Percentiles rank a stretch among this genome's conserved stretches.
Conservation (phyloP, 2,797 vertebrate species). For the Anabas testudineus region DNA sequence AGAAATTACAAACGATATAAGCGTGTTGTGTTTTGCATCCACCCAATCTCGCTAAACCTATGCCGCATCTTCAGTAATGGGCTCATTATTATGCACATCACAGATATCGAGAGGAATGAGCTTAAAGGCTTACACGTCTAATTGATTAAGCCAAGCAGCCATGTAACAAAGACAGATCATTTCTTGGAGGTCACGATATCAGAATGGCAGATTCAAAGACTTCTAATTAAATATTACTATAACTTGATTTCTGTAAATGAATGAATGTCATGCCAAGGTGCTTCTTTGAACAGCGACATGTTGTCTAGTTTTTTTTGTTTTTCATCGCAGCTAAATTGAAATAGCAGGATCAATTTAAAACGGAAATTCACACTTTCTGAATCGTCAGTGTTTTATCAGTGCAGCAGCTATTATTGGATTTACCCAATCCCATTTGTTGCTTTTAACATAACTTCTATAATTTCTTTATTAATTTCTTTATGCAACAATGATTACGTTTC, state of each 20-base stretch:
- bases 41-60: conserved; percentile 59
- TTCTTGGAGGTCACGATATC: conserved; percentile 67
- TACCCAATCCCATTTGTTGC: not conserved
- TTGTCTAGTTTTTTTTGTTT: not conserved
- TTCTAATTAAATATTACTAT: conserved; percentile 63
- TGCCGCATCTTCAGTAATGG: conserved; percentile 57
- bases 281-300: conserved; percentile 6
- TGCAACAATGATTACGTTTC: not conserved
- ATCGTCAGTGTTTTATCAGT: not conserved
- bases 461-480: not conserved
- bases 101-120: conserved; percentile 68
- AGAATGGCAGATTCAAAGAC: conserved; percentile 34
- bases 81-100: conserved; percentile 71
- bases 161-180: conserved; percentile 43
- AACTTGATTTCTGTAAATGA: conserved; percentile 38
- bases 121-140: conserved; percentile 71
- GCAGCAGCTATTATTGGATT: conserved; percentile 3
- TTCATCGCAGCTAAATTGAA: not conserved
- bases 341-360: not conserved
- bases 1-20: conserved; percentile 63
- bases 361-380: conserved; percentile 12
- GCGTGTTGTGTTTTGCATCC: conserved; percentile 50
- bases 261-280: conserved; percentile 24
- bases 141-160: conserved; percentile 70
- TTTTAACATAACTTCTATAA: not conserved